phyloP scores from a whole-genome alignment of 2,888 invertebrate species.

The Laothoe populi region DNA sequence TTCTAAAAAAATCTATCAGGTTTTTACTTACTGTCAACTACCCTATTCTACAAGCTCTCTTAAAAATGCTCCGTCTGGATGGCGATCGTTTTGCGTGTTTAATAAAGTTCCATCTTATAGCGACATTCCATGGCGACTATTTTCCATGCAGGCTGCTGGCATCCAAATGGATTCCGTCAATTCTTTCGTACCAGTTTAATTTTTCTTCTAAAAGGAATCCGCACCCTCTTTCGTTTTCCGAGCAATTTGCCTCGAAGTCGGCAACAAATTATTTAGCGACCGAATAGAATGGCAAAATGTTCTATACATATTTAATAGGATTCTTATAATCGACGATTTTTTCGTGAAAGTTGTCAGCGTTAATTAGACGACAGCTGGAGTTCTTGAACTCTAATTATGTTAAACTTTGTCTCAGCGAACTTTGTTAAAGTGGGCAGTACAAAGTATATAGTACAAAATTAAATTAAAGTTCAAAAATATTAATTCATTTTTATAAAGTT shows the following conservation, averaged over 20 bases:
- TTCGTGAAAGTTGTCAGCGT: background rate
- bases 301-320: background rate
- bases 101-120: slow-evolving; percentile 29
- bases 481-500: background rate
- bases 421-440: background rate
- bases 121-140: slow-evolving; percentile 29
- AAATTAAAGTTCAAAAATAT: background rate
- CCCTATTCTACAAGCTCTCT: background rate
- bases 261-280: slow-evolving; percentile 15
- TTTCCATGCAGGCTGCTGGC: slow-evolving; percentile 24
- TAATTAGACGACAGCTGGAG: slow-evolving; percentile 2
- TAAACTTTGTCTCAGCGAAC: background rate
- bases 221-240: slow-evolving; percentile 17
- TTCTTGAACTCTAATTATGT: background rate
- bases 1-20: no score
- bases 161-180: slow-evolving; percentile 24
- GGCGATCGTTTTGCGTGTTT: slow-evolving; percentile 25
- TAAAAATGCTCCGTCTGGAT: slow-evolving; percentile 7
- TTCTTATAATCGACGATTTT: background rate
- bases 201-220: slow-evolving; percentile 27
- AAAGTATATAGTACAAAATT: no score
- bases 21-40: no score
- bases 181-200: slow-evolving; percentile 28
- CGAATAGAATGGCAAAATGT: background rate
- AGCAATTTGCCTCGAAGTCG: slow-evolving; percentile 29